phyloP scores from a whole-genome alignment of 2,888 invertebrate species.

The Leptinotarsa juncta region DNA sequence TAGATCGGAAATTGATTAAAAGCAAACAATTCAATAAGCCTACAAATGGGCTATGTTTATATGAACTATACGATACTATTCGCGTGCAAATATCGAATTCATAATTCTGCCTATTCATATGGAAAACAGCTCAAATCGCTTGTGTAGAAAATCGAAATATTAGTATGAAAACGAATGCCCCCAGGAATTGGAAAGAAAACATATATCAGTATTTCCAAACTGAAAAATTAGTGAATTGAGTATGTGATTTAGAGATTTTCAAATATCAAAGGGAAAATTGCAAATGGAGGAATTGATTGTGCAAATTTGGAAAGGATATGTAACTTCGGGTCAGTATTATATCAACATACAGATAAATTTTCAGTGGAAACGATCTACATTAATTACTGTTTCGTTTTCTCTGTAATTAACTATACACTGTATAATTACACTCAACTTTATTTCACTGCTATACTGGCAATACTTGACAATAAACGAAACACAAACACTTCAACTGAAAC shows the following conservation, averaged over 20 bases:
- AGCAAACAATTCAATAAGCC: conserved; percentile 22
- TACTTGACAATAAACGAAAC: too few species aligned
- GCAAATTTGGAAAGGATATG: too few species aligned
- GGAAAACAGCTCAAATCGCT: background rate
- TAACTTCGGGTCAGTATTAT: too few species aligned
- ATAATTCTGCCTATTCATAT: conserved; percentile 7
- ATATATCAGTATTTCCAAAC: background rate
- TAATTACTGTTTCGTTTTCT: too few species aligned
- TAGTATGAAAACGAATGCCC: background rate
- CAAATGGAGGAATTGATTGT: too few species aligned
- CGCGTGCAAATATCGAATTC: background rate
- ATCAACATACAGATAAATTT: too few species aligned
- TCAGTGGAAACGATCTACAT: too few species aligned
- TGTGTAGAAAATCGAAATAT: background rate
- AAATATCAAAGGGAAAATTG: too few species aligned
- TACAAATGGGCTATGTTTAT: conserved; percentile 3
- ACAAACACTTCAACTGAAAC: too few species aligned
- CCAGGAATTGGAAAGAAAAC: conserved; percentile 8
- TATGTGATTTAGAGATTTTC: background rate
- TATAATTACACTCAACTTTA: too few species aligned
- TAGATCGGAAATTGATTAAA: conserved; percentile 14
- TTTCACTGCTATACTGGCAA: too few species aligned
- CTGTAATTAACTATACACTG: too few species aligned
- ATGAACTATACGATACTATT: background rate
- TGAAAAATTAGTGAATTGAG: background rate